Conservation (phyloP, 2,888 invertebrate genomes). For the Drosophila fungiperda region DNA sequence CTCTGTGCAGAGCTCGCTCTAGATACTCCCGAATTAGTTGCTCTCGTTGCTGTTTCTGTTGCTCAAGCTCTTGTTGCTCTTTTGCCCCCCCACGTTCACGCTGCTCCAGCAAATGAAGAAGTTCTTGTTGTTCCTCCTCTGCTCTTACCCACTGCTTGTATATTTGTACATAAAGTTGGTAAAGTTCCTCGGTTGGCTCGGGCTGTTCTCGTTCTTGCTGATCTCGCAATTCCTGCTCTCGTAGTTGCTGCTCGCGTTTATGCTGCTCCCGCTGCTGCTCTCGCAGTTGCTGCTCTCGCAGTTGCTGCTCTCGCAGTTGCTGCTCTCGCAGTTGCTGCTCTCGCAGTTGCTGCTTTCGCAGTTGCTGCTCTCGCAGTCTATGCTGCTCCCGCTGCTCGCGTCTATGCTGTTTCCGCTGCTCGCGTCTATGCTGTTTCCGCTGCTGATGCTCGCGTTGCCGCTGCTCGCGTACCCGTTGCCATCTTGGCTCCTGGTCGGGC, state of each 20-base stretch:
- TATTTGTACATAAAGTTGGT: slow-evolving; percentile 48
- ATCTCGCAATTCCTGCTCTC: no score
- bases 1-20: slow-evolving; percentile 2
- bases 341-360: neutral
- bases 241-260: no score
- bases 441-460: neutral
- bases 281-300: no score
- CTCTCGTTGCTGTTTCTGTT: slow-evolving; percentile 43
- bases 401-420: no score
- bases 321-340: neutral
- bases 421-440: neutral
- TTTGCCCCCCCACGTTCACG: slow-evolving; percentile 17
- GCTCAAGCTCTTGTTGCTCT: slow-evolving; percentile 40
- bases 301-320: no score
- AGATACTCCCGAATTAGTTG: slow-evolving; percentile 33
- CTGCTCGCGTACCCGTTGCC: neutral
- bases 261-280: no score
- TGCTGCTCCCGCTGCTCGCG: neutral
- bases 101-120: slow-evolving; percentile 19
- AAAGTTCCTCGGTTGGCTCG: slow-evolving; percentile 32
- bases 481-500: neutral
- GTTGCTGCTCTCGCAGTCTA: no score
- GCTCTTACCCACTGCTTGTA: slow-evolving; percentile 29
- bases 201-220: neutral
- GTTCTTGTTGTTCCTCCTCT: neutral